These are phyloP conservation scores for Tanytarsus gracilentus DNA, from an alignment of 2,888 invertebrate genomes.

Conservation along the genomic window DNA sequence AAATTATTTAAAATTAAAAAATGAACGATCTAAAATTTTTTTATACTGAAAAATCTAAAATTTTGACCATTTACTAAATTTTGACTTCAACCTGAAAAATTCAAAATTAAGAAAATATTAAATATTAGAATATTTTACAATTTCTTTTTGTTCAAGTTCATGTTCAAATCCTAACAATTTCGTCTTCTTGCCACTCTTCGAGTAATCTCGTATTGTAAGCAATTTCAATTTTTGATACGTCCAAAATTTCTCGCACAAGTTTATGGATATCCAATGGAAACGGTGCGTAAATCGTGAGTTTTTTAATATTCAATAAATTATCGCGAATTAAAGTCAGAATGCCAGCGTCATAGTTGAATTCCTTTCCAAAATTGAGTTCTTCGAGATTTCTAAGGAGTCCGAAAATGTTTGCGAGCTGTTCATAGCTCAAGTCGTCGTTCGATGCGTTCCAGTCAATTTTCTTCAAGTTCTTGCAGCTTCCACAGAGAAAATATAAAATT, in stretches of 20 bases:
- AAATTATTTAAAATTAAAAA: too few species aligned
- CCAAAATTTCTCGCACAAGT: neutral
- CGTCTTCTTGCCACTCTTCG: neutral
- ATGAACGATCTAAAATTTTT: too few species aligned
- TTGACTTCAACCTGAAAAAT: too few species aligned
- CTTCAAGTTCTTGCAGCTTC: neutral
- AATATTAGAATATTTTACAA: neutral
- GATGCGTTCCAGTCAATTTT: neutral
- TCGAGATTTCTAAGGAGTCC: neutral
- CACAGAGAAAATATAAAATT: neutral
- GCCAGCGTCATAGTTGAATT: neutral
- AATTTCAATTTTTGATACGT: neutral
- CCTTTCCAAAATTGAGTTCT: neutral
- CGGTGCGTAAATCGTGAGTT: neutral
- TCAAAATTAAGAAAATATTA: neutral
- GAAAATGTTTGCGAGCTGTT: neutral
- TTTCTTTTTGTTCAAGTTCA: neutral
- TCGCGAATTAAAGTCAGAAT: neutral
- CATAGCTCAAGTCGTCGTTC: neutral
- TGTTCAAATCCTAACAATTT: neutral
- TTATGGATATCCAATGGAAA: neutral
- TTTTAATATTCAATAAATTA: neutral
- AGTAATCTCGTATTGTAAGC: neutral
- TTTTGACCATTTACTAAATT: too few species aligned
- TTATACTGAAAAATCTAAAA: too few species aligned